phyloP scores from a whole-genome alignment of 2,888 invertebrate genomes.

The Steinernema carpocapsae region DNA sequence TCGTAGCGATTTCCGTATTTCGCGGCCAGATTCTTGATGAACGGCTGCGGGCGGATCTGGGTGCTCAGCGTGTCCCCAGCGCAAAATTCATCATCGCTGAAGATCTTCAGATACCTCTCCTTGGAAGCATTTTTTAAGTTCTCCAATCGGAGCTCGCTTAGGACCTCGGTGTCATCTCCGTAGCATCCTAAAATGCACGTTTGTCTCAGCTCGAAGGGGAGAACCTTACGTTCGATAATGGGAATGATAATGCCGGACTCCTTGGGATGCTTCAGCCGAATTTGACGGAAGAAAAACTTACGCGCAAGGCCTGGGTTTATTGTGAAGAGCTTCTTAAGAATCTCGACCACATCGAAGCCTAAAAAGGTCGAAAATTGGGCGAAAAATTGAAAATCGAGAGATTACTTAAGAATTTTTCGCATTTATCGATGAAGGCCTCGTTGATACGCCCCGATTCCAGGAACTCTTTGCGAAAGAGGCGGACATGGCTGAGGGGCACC shows the following conservation, averaged over 20 bases:
- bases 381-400: background rate
- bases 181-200: background rate
- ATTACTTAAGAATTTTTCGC: background rate
- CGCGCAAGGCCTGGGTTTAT: background rate
- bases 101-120: background rate
- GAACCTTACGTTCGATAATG: background rate
- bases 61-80: background rate
- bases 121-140: background rate
- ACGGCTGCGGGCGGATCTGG: background rate
- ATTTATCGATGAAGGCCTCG: background rate
- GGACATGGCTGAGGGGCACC: background rate
- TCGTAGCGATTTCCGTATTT: background rate
- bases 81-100: background rate
- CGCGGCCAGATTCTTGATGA: background rate
- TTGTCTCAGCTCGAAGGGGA: background rate
- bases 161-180: background rate
- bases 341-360: background rate
- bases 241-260: background rate
- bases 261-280: background rate
- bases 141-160: background rate
- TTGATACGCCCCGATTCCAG: background rate
- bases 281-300: background rate
- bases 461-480: constrained; percentile 18
- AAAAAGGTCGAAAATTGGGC: background rate
- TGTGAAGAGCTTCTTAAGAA: background rate